These are phyloP conservation scores for Ylistrum balloti DNA, from an alignment of 1,140 invertebrate species.

Conservation along the genomic window DNA sequence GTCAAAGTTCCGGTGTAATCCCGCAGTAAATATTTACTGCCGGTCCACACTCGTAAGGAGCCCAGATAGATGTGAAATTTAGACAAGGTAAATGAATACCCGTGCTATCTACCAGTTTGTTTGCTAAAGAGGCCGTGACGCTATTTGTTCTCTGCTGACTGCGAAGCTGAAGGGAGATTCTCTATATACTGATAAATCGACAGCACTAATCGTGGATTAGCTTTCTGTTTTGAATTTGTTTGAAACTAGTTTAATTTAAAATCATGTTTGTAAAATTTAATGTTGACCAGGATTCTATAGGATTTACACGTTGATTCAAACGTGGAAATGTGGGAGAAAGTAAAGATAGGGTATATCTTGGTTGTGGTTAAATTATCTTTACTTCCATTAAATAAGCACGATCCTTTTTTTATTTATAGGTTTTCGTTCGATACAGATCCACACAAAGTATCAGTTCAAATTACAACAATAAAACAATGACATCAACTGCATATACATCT, in stretches of 20 bases:
- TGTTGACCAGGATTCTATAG: neutral
- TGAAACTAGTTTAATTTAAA: slow-evolving; percentile 4
- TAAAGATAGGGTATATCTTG: too few species aligned
- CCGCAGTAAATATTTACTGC: slow-evolving; percentile 38
- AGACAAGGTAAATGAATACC: neutral
- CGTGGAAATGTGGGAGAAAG: neutral
- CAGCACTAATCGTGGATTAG: neutral
- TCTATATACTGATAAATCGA: neutral
- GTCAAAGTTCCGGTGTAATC: slow-evolving; percentile 15
- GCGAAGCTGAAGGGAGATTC: neutral
- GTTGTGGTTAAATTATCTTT: too few species aligned
- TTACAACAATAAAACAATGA: too few species aligned
- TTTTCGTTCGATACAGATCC: too few species aligned
- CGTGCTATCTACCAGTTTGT: slow-evolving; percentile 5
- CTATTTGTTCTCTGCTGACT: neutral
- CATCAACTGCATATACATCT: too few species aligned
- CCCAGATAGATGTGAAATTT: neutral
- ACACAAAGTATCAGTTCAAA: too few species aligned
- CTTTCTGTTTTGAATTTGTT: slow-evolving; percentile 1
- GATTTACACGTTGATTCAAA: neutral
- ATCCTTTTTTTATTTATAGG: too few species aligned
- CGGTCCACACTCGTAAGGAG: neutral
- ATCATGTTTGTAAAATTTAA: neutral
- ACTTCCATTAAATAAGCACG: too few species aligned
- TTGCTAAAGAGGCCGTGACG: slow-evolving; percentile 21